Conservation (phyloP, 2,797 vertebrate species). For the Danio albolineatus region DNA sequence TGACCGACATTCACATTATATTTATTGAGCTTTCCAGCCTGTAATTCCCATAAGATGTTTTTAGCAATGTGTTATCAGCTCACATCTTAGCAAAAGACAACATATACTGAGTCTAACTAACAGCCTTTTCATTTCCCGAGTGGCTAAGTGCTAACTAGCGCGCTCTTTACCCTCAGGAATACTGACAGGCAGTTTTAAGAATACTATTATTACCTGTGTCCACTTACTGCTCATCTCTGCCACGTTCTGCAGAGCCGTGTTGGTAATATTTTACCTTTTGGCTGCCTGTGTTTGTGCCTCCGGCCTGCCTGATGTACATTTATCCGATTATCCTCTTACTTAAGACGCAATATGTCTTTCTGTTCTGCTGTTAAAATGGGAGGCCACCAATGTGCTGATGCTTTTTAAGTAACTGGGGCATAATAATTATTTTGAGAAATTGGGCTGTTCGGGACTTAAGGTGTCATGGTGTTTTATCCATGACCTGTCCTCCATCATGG, state of each 20-base stretch:
- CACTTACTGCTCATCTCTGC: slow-evolving; percentile 46
- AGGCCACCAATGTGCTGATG: slow-evolving; percentile 62
- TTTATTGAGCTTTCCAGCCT: neutral
- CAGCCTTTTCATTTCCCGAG: slow-evolving; percentile 29
- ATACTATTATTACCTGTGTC: slow-evolving; percentile 51
- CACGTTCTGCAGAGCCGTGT: slow-evolving; percentile 44
- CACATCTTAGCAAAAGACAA: slow-evolving; percentile 29
- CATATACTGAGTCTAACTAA: slow-evolving; percentile 20
- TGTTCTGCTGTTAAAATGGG: slow-evolving; percentile 67
- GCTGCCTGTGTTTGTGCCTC: slow-evolving; percentile 52
- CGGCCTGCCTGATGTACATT: slow-evolving; percentile 61
- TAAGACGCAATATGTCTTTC: slow-evolving; percentile 77
- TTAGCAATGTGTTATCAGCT: neutral
- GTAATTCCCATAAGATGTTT: neutral
- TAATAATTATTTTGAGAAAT: slow-evolving; percentile 82
- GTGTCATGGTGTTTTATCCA: slow-evolving; percentile 75
- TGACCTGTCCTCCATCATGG: slow-evolving; percentile 62
- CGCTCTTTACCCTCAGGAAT: slow-evolving; percentile 32
- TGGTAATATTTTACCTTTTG: slow-evolving; percentile 60
- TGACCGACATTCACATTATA: neutral
- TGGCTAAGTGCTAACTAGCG: slow-evolving; percentile 25
- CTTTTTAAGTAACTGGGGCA: slow-evolving; percentile 84
- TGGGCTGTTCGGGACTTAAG: slow-evolving; percentile 63
- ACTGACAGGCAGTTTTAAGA: slow-evolving; percentile 22
- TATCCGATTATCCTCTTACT: slow-evolving; percentile 77